These are phyloP conservation scores for Otus sunia DNA, from an alignment of 2,113 vertebrate genomes.

Conservation along the genomic window DNA sequence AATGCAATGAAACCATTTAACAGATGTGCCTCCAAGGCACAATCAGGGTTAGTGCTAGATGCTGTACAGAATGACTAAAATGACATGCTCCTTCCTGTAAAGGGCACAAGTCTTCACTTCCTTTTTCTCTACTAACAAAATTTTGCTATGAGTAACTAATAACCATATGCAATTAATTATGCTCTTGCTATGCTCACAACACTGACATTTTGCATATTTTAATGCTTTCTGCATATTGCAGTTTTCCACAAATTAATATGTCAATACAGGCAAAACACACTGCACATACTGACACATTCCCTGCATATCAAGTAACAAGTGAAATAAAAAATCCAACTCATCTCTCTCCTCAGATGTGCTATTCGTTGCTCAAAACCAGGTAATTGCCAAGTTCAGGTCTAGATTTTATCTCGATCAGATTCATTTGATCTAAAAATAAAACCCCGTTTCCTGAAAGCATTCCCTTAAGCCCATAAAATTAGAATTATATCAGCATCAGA, in stretches of 20 bases:
- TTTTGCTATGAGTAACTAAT: background rate
- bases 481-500: background rate
- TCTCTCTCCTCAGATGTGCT: background rate
- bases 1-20: background rate
- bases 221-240: background rate
- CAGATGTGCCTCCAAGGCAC: background rate
- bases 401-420: background rate
- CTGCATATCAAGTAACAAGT: background rate
- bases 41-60: background rate
- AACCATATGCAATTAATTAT: background rate
- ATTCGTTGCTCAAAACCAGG: background rate
- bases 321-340: background rate
- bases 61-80: background rate
- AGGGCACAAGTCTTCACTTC: background rate
- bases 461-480: background rate
- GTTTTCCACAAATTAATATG: background rate
- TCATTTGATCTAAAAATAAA: constrained; percentile 22
- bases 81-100: background rate
- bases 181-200: background rate
- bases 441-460: background rate
- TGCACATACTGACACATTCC: background rate
- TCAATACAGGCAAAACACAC: background rate
- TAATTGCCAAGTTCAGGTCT: background rate
- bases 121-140: background rate
- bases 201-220: background rate